A percentile compares a stretch with the other conserved stretches of the same genome.
Conservation (phyloP, 23 tunicate species). For the Styela plicata region DNA sequence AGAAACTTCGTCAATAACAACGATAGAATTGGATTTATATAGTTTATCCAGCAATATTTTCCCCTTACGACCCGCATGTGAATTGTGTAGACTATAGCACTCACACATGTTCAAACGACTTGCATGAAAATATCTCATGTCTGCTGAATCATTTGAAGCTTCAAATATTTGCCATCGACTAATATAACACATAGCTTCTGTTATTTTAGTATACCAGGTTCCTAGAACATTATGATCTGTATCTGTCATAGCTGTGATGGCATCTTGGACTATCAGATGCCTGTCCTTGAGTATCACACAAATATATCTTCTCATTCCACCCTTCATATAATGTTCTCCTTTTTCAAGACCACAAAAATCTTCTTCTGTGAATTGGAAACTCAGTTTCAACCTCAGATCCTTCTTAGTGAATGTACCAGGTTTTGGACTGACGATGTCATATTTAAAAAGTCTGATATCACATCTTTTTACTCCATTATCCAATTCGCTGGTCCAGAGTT, state of each 20-base stretch:
- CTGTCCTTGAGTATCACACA: slow-evolving; percentile 66
- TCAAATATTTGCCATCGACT: slow-evolving; percentile 11
- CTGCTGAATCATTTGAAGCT: background rate
- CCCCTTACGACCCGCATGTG: slow-evolving; percentile 21
- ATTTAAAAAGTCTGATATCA: slow-evolving; percentile 44
- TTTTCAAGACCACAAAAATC: slow-evolving; percentile 90
- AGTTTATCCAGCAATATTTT: background rate
- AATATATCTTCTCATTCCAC: slow-evolving; percentile 84
- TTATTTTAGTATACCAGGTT: slow-evolving; percentile 61
- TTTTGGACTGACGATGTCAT: slow-evolving; percentile 32
- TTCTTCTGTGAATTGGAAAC: slow-evolving; percentile 57
- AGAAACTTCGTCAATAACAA: background rate
- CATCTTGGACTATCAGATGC: slow-evolving; percentile 89
- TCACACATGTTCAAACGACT: slow-evolving; percentile 6
- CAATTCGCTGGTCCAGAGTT: slow-evolving; percentile 36
- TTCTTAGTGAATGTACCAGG: slow-evolving; percentile 28
- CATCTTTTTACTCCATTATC: slow-evolving; percentile 18
- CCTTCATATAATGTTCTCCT: slow-evolving; percentile 63
- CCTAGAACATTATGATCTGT: slow-evolving; percentile 78
- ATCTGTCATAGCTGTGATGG: slow-evolving; percentile 71
- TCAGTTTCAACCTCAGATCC: slow-evolving; percentile 61
- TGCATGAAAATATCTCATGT: slow-evolving; percentile 19
- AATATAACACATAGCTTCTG: slow-evolving; percentile 64
- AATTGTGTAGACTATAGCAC: slow-evolving; percentile 23
- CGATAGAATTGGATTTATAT: slow-evolving; percentile 8